These are phyloP conservation scores for Epinephelus malabaricus DNA, from an alignment of 2,797 vertebrate species.

Conservation along the genomic window DNA sequence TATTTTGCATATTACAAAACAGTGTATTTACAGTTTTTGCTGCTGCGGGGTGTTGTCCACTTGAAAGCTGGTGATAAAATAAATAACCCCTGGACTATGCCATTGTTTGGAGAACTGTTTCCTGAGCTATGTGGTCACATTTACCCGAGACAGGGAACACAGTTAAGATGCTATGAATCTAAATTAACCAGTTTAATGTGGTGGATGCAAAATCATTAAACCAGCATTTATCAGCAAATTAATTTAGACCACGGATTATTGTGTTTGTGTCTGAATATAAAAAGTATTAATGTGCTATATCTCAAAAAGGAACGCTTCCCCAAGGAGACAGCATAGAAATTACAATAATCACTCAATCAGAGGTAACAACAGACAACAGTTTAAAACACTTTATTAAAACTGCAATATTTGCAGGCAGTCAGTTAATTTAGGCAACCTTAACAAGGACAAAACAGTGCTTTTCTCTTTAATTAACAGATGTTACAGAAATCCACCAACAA, in stretches of 20 bases:
- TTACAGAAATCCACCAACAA: background rate
- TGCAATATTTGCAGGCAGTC: conserved; percentile 9
- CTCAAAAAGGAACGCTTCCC: background rate
- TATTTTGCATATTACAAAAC: background rate
- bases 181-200: background rate
- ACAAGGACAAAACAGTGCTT: conserved; percentile 26
- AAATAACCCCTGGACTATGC: background rate
- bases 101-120: background rate
- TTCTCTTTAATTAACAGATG: conserved; percentile 11
- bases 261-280: background rate
- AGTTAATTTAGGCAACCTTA: conserved; percentile 8
- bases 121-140: background rate
- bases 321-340: background rate
- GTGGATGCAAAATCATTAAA: background rate
- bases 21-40: background rate
- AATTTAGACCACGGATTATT: background rate
- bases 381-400: conserved; percentile 44
- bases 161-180: background rate
- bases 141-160: background rate
- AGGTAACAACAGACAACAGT: background rate
- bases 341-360: background rate
- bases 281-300: background rate
- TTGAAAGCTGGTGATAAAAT: background rate
- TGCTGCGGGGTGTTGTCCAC: background rate
- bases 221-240: background rate